Evolutionary conservation across 2,797 vertebrate species (phyloP), one percentile per base, ranked within the genome.

Genomic region (Neostethus bicornis): DNA sequence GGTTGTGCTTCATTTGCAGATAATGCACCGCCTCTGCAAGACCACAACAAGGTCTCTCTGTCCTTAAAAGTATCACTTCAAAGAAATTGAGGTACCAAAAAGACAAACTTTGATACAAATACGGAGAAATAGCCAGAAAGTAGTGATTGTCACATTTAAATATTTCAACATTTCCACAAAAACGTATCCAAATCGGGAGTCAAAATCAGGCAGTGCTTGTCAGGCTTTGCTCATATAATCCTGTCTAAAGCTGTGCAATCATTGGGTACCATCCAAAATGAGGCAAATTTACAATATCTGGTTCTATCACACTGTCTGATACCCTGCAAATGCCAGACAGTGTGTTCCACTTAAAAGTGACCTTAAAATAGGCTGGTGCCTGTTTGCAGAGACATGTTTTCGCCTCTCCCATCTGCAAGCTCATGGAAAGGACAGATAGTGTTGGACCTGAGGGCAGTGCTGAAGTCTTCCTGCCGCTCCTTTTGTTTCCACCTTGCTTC

Each of bases 371-470:
- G 91, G 71, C 61, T 70, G 59, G 65, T 79, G 74, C 83, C 72
- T 83, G 84, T 90, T 89, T 91, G 69, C 73, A 70, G 80, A 64
- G 75, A 80, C 76, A 53, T 74, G 77, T 91, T 90, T 91, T 88
- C 87, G 78, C 81, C 85, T 86, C 87, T 88, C 85, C 84, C 85
- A 90, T 91, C 87, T 90, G 88, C 79, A 74, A 73, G 84, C 83
- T 90, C 87, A 91, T 91, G 91, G 92, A 93, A 92, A 90, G 86
- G 83, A 85, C 87, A 87, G 90, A 91, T 91, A 92, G 85, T 74
- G 89, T 76, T 79, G 85, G 86, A 83, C 84, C 87, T 82, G 82
- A 83, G 86, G 89, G 89, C 77, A 81, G 87, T 79, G 77, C 77
- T 79, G 73, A 81, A 84, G 84, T 89, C 84, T 90, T 88, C 81